Evolutionary conservation across 2,113 vertebrate species (phyloP).

Genomic region (Stictonetta naevosa): DNA sequence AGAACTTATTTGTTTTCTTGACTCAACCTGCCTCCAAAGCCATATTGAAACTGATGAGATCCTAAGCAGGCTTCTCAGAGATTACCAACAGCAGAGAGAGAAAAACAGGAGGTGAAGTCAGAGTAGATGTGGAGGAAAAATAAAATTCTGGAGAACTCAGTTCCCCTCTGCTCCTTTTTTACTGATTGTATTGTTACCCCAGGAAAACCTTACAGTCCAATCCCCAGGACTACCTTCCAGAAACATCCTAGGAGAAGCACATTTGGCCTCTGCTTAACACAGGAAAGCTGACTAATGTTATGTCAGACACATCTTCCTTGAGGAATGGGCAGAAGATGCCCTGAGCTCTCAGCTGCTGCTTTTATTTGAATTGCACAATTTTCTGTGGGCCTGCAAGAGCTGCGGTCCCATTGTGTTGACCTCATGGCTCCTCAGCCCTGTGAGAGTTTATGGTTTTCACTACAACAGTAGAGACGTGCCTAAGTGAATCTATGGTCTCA

Average conservation of each 20-base stretch:
- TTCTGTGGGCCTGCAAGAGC: fast-evolving
- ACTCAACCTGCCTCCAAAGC: neutral
- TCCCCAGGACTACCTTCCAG: neutral
- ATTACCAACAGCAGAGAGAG: neutral
- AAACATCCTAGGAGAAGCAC: neutral
- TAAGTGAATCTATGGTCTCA: neutral
- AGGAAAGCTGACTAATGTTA: neutral
- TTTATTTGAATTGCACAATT: neutral
- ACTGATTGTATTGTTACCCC: neutral
- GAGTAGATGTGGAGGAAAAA: neutral
- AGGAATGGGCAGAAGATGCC: neutral
- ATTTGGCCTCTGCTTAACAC: neutral
- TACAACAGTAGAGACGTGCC: neutral
- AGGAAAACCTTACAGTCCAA: neutral
- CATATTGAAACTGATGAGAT: neutral
- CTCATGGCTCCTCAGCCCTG: fast-evolving
- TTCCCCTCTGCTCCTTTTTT: fast-evolving
- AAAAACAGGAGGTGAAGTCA: neutral
- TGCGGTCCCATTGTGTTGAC: neutral
- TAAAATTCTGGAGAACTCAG: neutral
- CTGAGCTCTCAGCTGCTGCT: neutral
- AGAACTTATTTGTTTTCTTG: neutral
- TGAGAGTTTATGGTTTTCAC: neutral
- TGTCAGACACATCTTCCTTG: neutral
- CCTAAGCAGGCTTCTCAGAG: neutral